phyloP scores from a whole-genome alignment of 2,113 vertebrate genomes.

The Siniperca chuatsi region DNA sequence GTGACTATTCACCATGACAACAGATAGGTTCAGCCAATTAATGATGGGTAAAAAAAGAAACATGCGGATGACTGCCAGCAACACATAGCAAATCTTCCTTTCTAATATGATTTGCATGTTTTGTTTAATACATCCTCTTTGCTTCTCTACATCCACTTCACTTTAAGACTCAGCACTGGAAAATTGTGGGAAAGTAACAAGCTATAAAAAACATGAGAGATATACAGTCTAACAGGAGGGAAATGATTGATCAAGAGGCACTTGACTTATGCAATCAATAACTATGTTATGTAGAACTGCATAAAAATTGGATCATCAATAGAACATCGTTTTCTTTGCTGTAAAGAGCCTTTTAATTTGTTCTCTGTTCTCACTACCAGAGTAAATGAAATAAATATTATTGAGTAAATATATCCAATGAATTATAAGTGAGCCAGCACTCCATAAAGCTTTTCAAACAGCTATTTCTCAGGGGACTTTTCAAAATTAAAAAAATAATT shows the following conservation, averaged over 20 bases:
- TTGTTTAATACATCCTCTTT: neutral
- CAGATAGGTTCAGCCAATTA: neutral
- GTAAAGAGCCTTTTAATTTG: conserved; percentile 17
- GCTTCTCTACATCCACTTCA: neutral
- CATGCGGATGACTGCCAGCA: neutral
- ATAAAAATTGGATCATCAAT: neutral
- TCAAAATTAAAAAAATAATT: neutral
- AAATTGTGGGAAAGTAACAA: neutral
- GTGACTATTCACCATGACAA: neutral
- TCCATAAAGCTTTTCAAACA: neutral
- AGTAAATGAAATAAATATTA: conserved; percentile 1
- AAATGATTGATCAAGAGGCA: neutral
- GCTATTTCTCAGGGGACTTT: neutral
- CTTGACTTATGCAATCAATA: conserved; percentile 24
- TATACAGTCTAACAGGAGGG: neutral
- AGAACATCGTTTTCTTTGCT: neutral
- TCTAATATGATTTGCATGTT: neutral
- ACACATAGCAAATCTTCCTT: neutral
- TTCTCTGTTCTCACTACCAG: neutral
- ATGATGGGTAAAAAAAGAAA: neutral
- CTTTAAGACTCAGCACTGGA: neutral
- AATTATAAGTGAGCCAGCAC: conserved; percentile 2
- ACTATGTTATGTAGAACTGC: neutral
- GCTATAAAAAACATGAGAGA: neutral
- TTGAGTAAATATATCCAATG: neutral